phyloP scores from a whole-genome alignment of 2,797 vertebrate genomes.

The Mareca penelope region DNA sequence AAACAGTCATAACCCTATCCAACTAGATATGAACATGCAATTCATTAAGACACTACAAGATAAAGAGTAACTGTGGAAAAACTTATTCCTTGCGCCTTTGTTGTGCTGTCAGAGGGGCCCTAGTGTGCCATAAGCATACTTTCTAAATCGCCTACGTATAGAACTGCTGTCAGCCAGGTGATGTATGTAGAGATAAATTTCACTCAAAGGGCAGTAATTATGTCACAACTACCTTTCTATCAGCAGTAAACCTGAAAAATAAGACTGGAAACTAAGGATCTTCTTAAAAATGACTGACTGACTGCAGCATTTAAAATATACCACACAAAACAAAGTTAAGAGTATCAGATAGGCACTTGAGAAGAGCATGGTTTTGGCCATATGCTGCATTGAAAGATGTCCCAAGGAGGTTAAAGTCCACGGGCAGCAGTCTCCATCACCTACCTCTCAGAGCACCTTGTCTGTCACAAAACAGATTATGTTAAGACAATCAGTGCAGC shows the following conservation, averaged over 20 bases:
- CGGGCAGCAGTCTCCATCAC: background rate
- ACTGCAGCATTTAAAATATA: background rate
- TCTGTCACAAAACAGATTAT: background rate
- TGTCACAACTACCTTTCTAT: background rate
- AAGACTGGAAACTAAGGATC: background rate
- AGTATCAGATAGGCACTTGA: background rate
- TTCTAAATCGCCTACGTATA: background rate
- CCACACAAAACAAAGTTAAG: background rate
- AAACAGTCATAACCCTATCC: background rate
- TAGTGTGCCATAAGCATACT: rapidly evolving
- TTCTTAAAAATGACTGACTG: background rate
- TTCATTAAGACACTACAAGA: background rate
- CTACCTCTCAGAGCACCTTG: rapidly evolving
- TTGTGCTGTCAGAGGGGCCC: background rate
- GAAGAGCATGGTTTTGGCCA: background rate
- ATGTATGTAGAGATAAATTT: background rate
- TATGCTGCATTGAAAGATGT: background rate
- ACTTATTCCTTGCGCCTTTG: background rate
- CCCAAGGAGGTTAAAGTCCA: background rate
- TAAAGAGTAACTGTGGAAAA: background rate
- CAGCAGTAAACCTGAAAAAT: background rate
- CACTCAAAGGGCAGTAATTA: background rate
- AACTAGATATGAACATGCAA: background rate
- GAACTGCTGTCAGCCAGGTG: background rate
- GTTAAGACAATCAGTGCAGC: rapidly evolving